Conservation (phyloP, 1,140 invertebrate species). For the Harlomillsia oculata region DNA sequence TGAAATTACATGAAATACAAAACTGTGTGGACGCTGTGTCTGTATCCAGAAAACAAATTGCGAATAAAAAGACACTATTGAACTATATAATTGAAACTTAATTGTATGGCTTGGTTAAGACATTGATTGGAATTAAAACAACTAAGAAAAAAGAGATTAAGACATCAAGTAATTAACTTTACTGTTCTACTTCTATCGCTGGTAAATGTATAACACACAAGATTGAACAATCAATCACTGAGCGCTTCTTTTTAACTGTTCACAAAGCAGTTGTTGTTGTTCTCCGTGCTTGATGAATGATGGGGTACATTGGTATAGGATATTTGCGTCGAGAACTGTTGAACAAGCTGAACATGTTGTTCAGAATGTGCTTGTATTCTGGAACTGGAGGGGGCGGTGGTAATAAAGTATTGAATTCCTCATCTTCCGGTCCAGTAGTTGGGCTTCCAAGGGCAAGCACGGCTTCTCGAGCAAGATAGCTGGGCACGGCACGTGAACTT, state of each 20-base stretch:
- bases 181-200: background rate
- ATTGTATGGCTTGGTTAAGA: background rate
- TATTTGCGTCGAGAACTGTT: slow-evolving; percentile 24
- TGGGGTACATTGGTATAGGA: slow-evolving; percentile 19
- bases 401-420: background rate
- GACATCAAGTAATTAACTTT: background rate
- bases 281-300: slow-evolving; percentile 16
- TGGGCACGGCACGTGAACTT: no score
- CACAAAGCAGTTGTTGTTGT: slow-evolving; percentile 16
- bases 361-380: slow-evolving; percentile 33
- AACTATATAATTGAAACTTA: background rate
- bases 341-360: slow-evolving; percentile 24
- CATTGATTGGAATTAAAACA: background rate
- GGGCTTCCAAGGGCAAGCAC: no score
- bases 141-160: background rate
- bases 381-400: slow-evolving; percentile 1
- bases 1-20: no score
- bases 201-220: no score
- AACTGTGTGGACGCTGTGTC: no score
- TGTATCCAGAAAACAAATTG: no score
- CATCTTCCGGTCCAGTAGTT: background rate
- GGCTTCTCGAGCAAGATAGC: no score
- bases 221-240: no score
- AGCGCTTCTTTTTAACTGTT: no score
- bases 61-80: no score